Evolutionary conservation across 2,888 invertebrate genomes (phyloP), one percentile per base, ranked within the genome.

Genomic region (Didymodactylos carnosus): DNA sequence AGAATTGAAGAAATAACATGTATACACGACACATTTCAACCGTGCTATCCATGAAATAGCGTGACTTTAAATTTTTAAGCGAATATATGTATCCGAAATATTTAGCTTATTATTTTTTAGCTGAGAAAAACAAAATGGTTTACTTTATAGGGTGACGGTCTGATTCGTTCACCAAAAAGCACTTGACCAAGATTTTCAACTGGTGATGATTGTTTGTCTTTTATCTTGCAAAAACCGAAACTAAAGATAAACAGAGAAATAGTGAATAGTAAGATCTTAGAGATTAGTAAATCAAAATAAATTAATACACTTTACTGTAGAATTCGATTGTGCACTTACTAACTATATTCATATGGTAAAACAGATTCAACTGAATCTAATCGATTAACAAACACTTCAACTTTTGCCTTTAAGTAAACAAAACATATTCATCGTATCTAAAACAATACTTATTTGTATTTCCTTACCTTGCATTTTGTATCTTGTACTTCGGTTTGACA

Each of bases 171-270:
- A n/a, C 98, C 98, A 83, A 98, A 97, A 0, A 98, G 91, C 49
- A 98, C 95, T 85, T 98, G 98, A 1, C 98, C 98, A 72, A 98
- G 87, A 81, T 98, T 98, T 84, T 98, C 98, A 1, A 92, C 92
- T 27, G 79, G 77, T 39, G 87, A 87, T 77, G 89, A 88, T 78
- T 89, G 88, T n/a, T n/a, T n/a, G 69, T 80, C 80, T 25, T 80
- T 86, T 19, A 75, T 62, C 29, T 87, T 82, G 83, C 98, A 98
- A 83, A 98, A 97, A 84, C 98, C 97, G 83, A 97, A 98, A 82
- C 89, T 89, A 81, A 46, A 83, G 80, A 76, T 77, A 77, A n/a
- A n/a, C n/a, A n/a, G n/a, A n/a, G n/a, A n/a, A n/a, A n/a, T n/a
- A n/a, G n/a, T n/a, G n/a, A n/a, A n/a, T n/a, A n/a, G n/a, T n/a